Evolutionary conservation across 2,888 invertebrate species (phyloP), one percentile per base, ranked within the genome.

Genomic region (Ischnus inquisitorius): DNA sequence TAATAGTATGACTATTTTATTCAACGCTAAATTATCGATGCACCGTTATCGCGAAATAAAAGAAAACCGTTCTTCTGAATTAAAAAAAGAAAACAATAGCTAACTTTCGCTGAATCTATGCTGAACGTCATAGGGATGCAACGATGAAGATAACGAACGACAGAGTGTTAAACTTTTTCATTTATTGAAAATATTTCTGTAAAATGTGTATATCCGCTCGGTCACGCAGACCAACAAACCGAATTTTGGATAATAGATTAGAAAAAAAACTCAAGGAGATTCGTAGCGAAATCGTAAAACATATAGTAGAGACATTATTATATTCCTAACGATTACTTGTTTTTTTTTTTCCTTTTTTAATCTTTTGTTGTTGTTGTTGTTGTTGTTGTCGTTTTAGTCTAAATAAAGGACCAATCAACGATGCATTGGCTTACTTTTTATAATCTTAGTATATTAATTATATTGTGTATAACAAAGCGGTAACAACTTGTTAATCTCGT

Each of bases 401-500:
- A 90, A 92, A 90, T 91, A 90, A 91, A 92, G 90, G 89, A 90
- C 91, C 90, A 92, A 92, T 92, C 89, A 92, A 92, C 90, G 91
- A 92, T 91, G 90, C 89, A 90, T 88, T 90, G 90, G 90, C 90
- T 86, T 85, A 84, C 81, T 83, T 91, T 91, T 85, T 85, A 88
- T 91, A 92, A 92, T 92, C 90, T 92, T 93, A 92, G 88, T 92
- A 92, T 92, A 92, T 92, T 92, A 93, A 92, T 92, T 92, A 92
- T 92, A 92, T 92, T 90, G 92, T 93, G 92, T 92, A 93, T 93
- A 93, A 92, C 92, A 93, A 93, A 93, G 92, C 92, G 92, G 92
- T 92, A 93, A 93, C 92, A 93, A 93, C 92, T 92, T 93, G 92
- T 92, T 92, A 92, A 92, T 92, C 78, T 84, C 91, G 92, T 92